A percentile compares a stretch with the other conserved stretches of the same genome.
These are phyloP conservation scores for Stenodera caucasica DNA, from an alignment of 2,888 invertebrate genomes.

Conservation along the genomic window DNA sequence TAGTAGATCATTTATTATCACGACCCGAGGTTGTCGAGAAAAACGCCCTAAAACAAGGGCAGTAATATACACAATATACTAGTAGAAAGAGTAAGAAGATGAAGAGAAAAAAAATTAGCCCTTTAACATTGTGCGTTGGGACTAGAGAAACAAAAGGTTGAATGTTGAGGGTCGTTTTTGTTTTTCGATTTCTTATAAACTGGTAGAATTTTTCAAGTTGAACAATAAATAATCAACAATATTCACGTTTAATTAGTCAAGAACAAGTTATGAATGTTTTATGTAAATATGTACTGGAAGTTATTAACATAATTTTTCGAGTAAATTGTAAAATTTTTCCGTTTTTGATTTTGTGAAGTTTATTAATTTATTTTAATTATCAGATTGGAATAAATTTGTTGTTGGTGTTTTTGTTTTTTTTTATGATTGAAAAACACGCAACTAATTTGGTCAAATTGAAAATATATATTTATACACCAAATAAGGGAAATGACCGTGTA, in stretches of 20 bases:
- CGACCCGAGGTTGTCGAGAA: constrained; percentile 23
- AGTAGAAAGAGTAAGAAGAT: background rate
- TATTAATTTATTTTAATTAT: constrained; percentile 28
- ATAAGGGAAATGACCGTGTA: background rate
- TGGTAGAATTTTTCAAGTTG: background rate
- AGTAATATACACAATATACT: background rate
- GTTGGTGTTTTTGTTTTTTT: constrained; percentile 9
- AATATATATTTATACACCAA: background rate
- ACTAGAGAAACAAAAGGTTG: background rate
- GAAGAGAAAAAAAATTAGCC: constrained; percentile 16
- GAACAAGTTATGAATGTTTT: constrained; percentile 29
- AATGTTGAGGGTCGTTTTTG: constrained; percentile 8
- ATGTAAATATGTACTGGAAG: constrained; percentile 27
- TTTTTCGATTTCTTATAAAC: background rate
- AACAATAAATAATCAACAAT: constrained; percentile 13
- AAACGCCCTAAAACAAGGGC: constrained; percentile 6
- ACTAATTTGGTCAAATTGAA: constrained; percentile 12
- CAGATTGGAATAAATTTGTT: constrained; percentile 28
- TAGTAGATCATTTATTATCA: constrained; percentile 31
- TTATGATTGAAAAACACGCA: constrained; percentile 20
- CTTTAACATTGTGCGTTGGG: constrained; percentile 8
- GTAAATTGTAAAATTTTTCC: constrained; percentile 34
- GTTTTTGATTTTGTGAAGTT: constrained; percentile 28
- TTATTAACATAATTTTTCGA: constrained; percentile 36
- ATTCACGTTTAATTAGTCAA: constrained; percentile 22